Evolutionary conservation across 2,888 invertebrate species (phyloP).

Genomic region (Lissonota sp.): DNA sequence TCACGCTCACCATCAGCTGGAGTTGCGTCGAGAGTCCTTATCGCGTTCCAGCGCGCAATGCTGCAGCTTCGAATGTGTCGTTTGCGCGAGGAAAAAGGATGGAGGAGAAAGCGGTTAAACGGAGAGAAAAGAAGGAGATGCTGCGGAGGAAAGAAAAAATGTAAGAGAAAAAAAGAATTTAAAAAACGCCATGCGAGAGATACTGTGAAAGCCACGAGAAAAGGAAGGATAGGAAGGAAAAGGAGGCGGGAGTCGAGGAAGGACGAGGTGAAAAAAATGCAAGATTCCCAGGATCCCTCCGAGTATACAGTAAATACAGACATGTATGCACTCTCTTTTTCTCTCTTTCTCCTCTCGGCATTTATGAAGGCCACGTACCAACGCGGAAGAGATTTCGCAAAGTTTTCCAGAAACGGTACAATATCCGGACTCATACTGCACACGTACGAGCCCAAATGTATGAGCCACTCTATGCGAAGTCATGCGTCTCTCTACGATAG

Average conservation of each 20-base stretch:
- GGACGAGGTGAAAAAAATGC: slow-evolving; percentile 76
- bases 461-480: too few relatives aligned
- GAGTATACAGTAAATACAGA: slow-evolving; percentile 9
- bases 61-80: slow-evolving; percentile 42
- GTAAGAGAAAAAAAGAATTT: slow-evolving; percentile 42
- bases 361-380: slow-evolving; percentile 66
- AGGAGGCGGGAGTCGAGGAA: slow-evolving; percentile 24
- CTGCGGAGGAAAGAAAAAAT: not conserved
- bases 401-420: slow-evolving; percentile 65
- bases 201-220: slow-evolving; percentile 41
- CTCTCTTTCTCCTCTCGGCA: slow-evolving; percentile 26
- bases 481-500: too few relatives aligned
- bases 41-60: slow-evolving; percentile 73
- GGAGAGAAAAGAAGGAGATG: slow-evolving; percentile 36
- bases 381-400: slow-evolving; percentile 70
- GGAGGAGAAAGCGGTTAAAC: slow-evolving; percentile 65
- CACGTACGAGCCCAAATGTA: slow-evolving; percentile 21
- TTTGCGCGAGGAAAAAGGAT: slow-evolving; percentile 60
- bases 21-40: slow-evolving; percentile 69
- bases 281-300: slow-evolving; percentile 80
- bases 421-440: slow-evolving; percentile 62
- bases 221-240: slow-evolving; percentile 39
- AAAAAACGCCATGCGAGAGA: slow-evolving; percentile 25
- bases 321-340: slow-evolving; percentile 19
- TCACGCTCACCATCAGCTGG: slow-evolving; percentile 45